Evolutionary conservation across 2,113 vertebrate species (phyloP), one percentile per base, ranked within the genome.

Genomic region (Solea solea): DNA sequence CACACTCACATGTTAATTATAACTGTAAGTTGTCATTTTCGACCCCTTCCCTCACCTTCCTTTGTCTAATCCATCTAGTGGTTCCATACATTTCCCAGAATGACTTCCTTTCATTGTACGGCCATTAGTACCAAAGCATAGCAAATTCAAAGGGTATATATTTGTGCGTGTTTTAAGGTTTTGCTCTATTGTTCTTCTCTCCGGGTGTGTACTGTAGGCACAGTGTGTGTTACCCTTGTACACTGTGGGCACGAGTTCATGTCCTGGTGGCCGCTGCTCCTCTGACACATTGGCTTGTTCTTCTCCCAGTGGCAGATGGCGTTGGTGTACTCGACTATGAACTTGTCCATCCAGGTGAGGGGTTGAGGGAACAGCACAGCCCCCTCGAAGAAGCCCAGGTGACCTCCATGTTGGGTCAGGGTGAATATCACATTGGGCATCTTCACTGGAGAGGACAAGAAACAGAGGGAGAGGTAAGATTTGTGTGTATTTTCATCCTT

Each of bases 301-400:
- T 91, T 95, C 81, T 96, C 95, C 96, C 96, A 97, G 57, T 94
- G 95, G 89, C 96, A 97, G 64, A 99, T 90, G 82, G 96, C 94
- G 11, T 97, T 90, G 40, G 95, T 86, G 49, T 97, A 99, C 87
- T 95, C 93, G 21, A 98, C 93, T 40, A 99, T 94, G 10, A 98
- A 93, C 91, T 97, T 98, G 91, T 99, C 97, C 95, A 98, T 98
- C 97, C 97, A 99, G 16, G 96, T 97, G 55, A 98, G 95, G 6
- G 96, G 96, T 52, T 97, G 94, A 0, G 97, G 97, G 69, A 98
- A 95, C 3, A 99, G 93, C 70, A 97, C 94, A 0, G 95, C 95
- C 0, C 97, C 97, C 84, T 99, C 97, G 7, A 98, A 99, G 92
- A 98, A 98, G 79, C 97, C 97, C 84, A 99, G 92, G 89, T 99